Conservation (phyloP, 2,113 vertebrate species). For the Alexandromys fortis region DNA sequence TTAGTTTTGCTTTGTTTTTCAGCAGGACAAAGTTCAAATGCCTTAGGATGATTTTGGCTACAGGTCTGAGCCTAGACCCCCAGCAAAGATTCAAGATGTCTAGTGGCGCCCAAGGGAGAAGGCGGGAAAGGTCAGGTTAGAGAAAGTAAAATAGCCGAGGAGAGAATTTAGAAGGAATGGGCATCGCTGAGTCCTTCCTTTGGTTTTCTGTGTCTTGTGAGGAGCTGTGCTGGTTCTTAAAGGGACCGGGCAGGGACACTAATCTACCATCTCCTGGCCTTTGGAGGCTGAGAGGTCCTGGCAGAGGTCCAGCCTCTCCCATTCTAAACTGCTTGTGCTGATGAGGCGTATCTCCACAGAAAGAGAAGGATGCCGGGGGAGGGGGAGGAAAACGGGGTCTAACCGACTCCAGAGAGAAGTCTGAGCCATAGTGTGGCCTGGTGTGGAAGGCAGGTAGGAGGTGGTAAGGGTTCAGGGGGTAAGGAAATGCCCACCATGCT, state of each 20-base stretch:
- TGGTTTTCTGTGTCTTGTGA: not conserved
- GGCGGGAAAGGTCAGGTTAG: not conserved
- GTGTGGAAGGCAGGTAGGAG: not conserved
- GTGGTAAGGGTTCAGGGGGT: not conserved
- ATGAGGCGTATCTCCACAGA: not conserved
- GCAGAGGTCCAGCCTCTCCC: not conserved
- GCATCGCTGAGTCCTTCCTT: too few relatives aligned
- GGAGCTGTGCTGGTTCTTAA: not conserved
- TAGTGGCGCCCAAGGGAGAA: not conserved
- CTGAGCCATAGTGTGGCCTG: not conserved
- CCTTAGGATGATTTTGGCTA: not conserved
- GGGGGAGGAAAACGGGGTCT: rapidly evolving
- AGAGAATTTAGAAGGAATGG: not conserved
- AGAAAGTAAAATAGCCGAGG: too few relatives aligned
- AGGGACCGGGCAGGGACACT: not conserved
- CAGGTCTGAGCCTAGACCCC: not conserved
- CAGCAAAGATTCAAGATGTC: not conserved
- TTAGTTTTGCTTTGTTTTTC: too few relatives aligned
- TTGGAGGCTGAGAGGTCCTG: not conserved
- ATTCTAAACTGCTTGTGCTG: not conserved
- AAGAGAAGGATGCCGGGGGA: not conserved
- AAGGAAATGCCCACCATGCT: not conserved
- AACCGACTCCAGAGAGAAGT: not conserved
- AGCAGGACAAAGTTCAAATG: not conserved
- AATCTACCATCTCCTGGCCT: not conserved